These are phyloP conservation scores for Eilema depressum DNA, from an alignment of 2,888 invertebrate species.

Conservation along the genomic window DNA sequence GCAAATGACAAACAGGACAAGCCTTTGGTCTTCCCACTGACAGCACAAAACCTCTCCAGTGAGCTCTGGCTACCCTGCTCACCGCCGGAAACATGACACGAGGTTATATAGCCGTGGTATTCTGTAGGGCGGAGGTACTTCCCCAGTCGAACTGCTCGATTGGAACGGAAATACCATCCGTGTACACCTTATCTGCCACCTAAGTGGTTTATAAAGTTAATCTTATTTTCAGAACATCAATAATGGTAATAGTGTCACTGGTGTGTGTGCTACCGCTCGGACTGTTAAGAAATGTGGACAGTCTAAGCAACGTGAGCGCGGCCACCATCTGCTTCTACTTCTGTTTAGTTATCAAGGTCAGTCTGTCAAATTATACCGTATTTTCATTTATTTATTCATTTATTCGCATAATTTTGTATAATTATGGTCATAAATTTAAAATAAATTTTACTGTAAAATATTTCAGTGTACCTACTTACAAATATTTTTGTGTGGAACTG, in stretches of 20 bases:
- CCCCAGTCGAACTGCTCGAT: too few relatives aligned
- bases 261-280: conserved; percentile 96
- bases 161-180: too few relatives aligned
- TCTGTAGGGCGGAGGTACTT: too few relatives aligned
- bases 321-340: conserved; percentile 97
- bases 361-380: conserved; percentile 7
- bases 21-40: too few relatives aligned
- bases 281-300: conserved; percentile 95
- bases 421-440: neutral
- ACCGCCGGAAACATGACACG: too few relatives aligned
- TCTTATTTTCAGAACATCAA: conserved; percentile 85
- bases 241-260: conserved; percentile 90
- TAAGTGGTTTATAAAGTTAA: neutral
- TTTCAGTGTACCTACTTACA: neutral
- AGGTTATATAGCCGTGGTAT: too few relatives aligned
- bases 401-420: neutral
- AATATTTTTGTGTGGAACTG: too few relatives aligned
- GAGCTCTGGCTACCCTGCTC: too few relatives aligned
- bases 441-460: neutral
- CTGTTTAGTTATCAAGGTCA: conserved; percentile 94
- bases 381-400: too few relatives aligned
- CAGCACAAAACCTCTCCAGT: too few relatives aligned
- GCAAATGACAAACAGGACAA: too few relatives aligned
- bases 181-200: too few relatives aligned
- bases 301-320: conserved; percentile 94